phyloP scores from a whole-genome alignment of 2,797 vertebrate species.

The Brachyalestes nurse region DNA sequence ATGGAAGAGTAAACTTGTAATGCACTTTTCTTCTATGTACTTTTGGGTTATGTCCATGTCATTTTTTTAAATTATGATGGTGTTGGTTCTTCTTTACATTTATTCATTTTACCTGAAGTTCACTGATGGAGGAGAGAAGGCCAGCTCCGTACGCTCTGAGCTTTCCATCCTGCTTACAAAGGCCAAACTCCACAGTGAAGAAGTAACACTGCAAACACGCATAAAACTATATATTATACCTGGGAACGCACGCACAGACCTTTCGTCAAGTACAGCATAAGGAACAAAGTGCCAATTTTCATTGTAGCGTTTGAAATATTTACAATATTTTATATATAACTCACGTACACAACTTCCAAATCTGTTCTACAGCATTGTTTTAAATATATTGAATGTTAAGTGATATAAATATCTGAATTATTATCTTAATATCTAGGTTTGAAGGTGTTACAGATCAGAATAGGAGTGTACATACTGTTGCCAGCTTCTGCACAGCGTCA shows the following conservation, averaged over 20 bases:
- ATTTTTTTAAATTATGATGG: no score
- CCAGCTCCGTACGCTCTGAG: conserved; percentile 95
- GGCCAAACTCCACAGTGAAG: conserved; percentile 97
- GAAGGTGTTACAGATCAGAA: neutral
- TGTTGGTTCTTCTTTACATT: neutral
- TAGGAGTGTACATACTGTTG: conserved; percentile 75
- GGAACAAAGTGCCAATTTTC: neutral
- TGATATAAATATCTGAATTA: no score
- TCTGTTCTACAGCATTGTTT: no score
- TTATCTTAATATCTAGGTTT: no score
- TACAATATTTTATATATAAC: no score
- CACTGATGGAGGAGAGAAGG: conserved; percentile 95
- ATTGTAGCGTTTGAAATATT: no score
- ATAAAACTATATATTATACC: neutral
- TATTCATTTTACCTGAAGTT: conserved; percentile 81
- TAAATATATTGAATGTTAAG: no score
- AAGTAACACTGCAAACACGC: conserved; percentile 90
- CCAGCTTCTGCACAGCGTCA: conserved; percentile 85
- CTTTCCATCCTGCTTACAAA: conserved; percentile 96
- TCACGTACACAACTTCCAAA: no score
- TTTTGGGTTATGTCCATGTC: no score
- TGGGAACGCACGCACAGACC: neutral
- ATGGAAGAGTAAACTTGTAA: conserved; percentile 9
- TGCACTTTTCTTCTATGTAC: no score
- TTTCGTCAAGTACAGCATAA: neutral